These are phyloP conservation scores for Pampus argenteus DNA, from an alignment of 2,797 vertebrate genomes.

Conservation along the genomic window DNA sequence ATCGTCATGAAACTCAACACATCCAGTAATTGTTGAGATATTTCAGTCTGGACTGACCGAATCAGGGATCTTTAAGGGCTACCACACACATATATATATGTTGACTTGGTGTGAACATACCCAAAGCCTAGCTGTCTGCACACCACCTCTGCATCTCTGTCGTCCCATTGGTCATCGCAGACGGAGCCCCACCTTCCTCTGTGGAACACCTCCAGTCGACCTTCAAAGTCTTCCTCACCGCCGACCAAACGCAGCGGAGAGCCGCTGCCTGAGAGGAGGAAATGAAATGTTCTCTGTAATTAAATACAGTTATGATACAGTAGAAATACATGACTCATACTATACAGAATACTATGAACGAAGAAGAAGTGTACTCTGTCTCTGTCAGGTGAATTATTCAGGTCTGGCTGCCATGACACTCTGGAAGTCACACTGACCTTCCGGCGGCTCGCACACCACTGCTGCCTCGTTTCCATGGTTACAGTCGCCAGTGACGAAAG, in stretches of 20 bases:
- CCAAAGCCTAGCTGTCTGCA: conserved; percentile 87
- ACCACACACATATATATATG: neutral
- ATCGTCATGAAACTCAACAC: too few species aligned
- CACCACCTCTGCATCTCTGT: conserved; percentile 86
- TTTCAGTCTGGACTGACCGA: too few species aligned
- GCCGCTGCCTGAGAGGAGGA: conserved; percentile 81
- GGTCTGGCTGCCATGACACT: conserved; percentile 24
- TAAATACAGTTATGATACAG: neutral
- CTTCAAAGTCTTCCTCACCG: conserved; percentile 89
- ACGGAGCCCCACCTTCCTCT: conserved; percentile 84
- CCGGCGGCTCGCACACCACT: conserved; percentile 86
- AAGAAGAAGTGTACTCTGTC: neutral
- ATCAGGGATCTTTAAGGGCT: neutral
- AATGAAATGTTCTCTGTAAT: too few species aligned
- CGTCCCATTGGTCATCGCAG: conserved; percentile 90
- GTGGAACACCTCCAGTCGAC: conserved; percentile 86
- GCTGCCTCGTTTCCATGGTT: conserved; percentile 87
- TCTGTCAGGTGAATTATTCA: conserved; percentile 29
- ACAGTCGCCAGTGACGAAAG: conserved; percentile 87
- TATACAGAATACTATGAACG: too few species aligned
- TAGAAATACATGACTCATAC: neutral
- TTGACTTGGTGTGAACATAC: conserved; percentile 56
- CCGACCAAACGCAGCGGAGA: conserved; percentile 89
- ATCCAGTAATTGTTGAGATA: too few species aligned
- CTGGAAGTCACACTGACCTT: conserved; percentile 86